A percentile compares a stretch with the other conserved stretches of the same genome.
Evolutionary conservation across 2,888 invertebrate species (phyloP).

Genomic region (Magallana nippona): DNA sequence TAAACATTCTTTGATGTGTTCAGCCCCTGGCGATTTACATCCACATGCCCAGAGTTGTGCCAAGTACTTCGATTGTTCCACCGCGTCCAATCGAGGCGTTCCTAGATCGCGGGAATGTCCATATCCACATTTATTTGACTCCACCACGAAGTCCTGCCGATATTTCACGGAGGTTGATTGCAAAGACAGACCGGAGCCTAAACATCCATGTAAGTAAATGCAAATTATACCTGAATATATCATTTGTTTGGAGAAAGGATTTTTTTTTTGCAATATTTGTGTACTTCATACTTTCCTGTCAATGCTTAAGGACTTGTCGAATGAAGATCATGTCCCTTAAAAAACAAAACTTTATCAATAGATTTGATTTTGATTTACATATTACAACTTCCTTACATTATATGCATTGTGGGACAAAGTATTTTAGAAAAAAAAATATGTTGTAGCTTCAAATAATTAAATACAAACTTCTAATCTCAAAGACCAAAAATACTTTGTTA

Average conservation of each 20-base stretch:
- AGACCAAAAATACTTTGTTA: too few relatives aligned
- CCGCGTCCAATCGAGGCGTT: not conserved
- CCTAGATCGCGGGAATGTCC: not conserved
- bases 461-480: too few relatives aligned
- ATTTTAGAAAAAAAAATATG: too few relatives aligned
- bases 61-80: conserved; percentile 2
- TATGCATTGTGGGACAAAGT: too few relatives aligned
- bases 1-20: not conserved
- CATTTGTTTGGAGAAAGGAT: not conserved
- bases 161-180: conserved; percentile 11
- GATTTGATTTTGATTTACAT: too few relatives aligned
- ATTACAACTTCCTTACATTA: too few relatives aligned
- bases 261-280: not conserved
- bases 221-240: not conserved
- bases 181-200: conserved; percentile 1
- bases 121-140: conserved; percentile 10
- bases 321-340: too few relatives aligned
- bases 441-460: too few relatives aligned
- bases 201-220: conserved; percentile 3
- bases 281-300: not conserved
- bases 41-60: not conserved
- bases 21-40: not conserved
- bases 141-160: not conserved
- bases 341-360: too few relatives aligned
- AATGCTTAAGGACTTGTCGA: too few relatives aligned